Conservation (phyloP, 2,888 invertebrate species). For the Hyposoter dolosus region DNA sequence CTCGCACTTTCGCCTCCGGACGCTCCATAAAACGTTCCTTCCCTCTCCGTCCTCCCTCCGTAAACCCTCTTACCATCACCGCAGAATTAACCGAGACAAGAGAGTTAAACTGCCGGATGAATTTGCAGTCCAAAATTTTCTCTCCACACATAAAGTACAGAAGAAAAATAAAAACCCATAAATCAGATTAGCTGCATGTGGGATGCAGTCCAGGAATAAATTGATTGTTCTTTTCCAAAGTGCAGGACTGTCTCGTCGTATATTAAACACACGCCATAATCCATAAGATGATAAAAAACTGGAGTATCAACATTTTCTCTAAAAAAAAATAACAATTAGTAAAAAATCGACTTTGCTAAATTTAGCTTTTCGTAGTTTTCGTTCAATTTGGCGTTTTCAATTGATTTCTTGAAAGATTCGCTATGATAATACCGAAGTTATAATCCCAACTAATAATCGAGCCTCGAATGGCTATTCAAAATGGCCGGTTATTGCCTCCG, state of each 20-base stretch:
- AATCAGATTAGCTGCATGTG: too few species aligned
- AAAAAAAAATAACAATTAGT: too few species aligned
- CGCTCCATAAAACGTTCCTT: slow-evolving; percentile 7
- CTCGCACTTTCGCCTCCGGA: slow-evolving; percentile 3
- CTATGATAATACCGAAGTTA: not conserved
- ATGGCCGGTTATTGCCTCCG: slow-evolving; percentile 1
- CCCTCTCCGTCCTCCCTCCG: not conserved
- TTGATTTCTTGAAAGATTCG: not conserved
- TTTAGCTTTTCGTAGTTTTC: not conserved
- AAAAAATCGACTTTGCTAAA: not conserved
- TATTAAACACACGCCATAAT: too few species aligned
- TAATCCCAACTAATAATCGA: not conserved
- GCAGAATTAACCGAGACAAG: slow-evolving; percentile 39
- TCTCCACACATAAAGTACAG: not conserved
- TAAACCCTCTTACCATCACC: slow-evolving; percentile 28
- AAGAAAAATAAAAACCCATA: too few species aligned
- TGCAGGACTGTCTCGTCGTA: too few species aligned
- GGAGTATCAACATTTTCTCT: too few species aligned
- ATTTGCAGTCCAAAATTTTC: slow-evolving; percentile 24
- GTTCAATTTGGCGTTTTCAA: not conserved
- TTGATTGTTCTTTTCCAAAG: too few species aligned
- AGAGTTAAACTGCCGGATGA: slow-evolving; percentile 41
- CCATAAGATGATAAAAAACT: too few species aligned
- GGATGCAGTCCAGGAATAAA: too few species aligned
- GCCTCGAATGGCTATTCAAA: not conserved